Evolutionary conservation across 2,113 vertebrate genomes (phyloP).

Genomic region (Phyllopteryx taeniolatus): DNA sequence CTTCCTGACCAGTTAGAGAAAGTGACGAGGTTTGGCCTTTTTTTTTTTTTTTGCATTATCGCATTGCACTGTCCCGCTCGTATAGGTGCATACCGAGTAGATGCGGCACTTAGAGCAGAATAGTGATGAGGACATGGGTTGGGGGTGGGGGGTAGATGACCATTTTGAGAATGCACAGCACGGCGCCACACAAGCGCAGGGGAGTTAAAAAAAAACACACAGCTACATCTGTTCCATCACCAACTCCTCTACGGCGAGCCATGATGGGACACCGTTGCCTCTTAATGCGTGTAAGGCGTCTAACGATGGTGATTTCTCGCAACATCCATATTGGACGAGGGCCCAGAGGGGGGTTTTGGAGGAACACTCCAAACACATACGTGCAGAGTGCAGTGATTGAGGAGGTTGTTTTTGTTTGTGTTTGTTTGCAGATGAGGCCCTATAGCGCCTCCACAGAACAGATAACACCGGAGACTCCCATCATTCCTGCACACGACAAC

Average conservation of each 20-base stretch:
- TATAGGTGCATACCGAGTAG: conserved; percentile 1
- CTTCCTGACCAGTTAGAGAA: not conserved
- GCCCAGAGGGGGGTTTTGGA: not conserved
- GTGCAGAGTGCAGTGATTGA: not conserved
- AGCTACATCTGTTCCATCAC: conserved; percentile 43
- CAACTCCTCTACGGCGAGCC: conserved; percentile 16
- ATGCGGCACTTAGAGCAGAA: not conserved
- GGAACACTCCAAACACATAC: conserved; percentile 20
- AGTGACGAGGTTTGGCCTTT: not conserved
- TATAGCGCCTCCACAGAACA: not conserved
- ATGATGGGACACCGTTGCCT: conserved; percentile 34
- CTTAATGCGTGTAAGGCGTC: conserved; percentile 21
- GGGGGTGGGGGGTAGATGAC: not conserved
- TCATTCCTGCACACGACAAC: conserved; percentile 20
- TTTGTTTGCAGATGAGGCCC: not conserved
- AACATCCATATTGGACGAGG: conserved; percentile 30
- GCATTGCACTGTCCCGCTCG: not conserved
- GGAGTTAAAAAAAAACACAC: conserved; percentile 28
- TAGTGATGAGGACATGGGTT: not conserved
- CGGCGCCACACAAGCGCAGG: conserved; percentile 23
- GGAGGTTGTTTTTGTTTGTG: not conserved
- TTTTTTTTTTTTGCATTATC: not conserved
- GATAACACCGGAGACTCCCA: conserved; percentile 1
- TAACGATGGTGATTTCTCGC: conserved; percentile 19
- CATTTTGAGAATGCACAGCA: conserved; percentile 22